Conservation (phyloP, 37 sponge, comb jelly and placozoan species). For the Haliclona indistincta region DNA sequence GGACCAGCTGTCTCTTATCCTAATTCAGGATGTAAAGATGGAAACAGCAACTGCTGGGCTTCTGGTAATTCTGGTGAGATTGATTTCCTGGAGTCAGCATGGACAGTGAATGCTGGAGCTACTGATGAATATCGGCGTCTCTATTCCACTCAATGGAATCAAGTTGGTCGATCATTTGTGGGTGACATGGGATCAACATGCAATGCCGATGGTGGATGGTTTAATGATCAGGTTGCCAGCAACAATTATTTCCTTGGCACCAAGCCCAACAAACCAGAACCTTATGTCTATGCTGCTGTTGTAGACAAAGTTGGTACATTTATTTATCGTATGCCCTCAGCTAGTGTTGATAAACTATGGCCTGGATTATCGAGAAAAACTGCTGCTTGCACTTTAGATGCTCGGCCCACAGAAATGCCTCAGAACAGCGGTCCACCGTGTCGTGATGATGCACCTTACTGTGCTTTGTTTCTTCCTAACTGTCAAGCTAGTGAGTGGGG, state of each 20-base stretch:
- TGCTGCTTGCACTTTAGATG: slow-evolving; percentile 18
- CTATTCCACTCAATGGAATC: slow-evolving; percentile 44
- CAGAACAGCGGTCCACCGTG: slow-evolving; percentile 41
- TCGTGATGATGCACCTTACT: slow-evolving; percentile 29
- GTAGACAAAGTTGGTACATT: slow-evolving; percentile 42
- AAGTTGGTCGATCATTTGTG: slow-evolving; percentile 45
- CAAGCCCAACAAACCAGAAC: slow-evolving; percentile 2
- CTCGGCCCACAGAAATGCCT: slow-evolving; percentile 25
- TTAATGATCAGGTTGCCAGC: slow-evolving; percentile 10
- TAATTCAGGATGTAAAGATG: slow-evolving; percentile 17
- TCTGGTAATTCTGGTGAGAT: slow-evolving; percentile 43
- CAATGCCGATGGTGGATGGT: slow-evolving; percentile 48
- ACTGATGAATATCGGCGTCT: slow-evolving; percentile 29
- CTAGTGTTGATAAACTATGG: slow-evolving; percentile 7
- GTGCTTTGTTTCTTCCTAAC: slow-evolving; percentile 54
- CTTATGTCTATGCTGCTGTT: slow-evolving; percentile 34
- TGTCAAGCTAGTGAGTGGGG: slow-evolving; percentile 38
- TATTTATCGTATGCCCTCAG: slow-evolving; percentile 35
- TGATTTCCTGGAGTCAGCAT: slow-evolving; percentile 47
- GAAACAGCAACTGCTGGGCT: slow-evolving; percentile 19
- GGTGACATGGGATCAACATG: slow-evolving; percentile 44
- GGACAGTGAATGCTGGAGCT: slow-evolving; percentile 43
- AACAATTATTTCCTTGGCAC: slow-evolving; percentile 53
- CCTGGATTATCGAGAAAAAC: slow-evolving; percentile 42
- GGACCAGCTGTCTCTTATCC: slow-evolving; percentile 26